A percentile compares a stretch with the other conserved stretches of the same genome.
These are phyloP conservation scores for Scaptomyza tumidula DNA, from an alignment of 2,888 invertebrate species.

Conservation along the genomic window DNA sequence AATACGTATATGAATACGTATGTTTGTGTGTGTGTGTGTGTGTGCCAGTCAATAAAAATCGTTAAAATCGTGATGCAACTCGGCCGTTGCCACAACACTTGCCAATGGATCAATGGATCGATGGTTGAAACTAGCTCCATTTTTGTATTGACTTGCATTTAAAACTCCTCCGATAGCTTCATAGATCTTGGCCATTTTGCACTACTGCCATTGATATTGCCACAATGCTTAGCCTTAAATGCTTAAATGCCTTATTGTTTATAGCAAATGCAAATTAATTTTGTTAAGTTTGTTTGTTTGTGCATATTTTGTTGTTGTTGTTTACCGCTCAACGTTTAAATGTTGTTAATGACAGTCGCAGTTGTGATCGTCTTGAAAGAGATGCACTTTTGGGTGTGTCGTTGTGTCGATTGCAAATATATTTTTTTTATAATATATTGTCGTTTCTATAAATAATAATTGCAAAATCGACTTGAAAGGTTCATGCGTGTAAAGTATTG, in stretches of 20 bases:
- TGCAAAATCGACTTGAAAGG: conserved; percentile 38
- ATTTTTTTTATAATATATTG: conserved; percentile 3
- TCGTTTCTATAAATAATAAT: conserved; percentile 51
- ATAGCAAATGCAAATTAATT: conserved; percentile 54
- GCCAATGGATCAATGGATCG: conserved; percentile 40
- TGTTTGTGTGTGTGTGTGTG: conserved; percentile 21
- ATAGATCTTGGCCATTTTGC: conserved; percentile 36
- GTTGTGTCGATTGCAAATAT: conserved; percentile 16
- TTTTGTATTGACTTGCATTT: conserved; percentile 64
- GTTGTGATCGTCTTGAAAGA: conserved; percentile 35
- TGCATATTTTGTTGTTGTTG: conserved; percentile 1
- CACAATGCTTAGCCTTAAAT: conserved; percentile 32
- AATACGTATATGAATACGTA: conserved; percentile 17
- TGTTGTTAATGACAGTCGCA: conserved; percentile 55
- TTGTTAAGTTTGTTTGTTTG: not conserved
- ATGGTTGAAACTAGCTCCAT: conserved; percentile 65
- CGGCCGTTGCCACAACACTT: conserved; percentile 59
- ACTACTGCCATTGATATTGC: conserved; percentile 47
- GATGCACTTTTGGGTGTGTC: conserved; percentile 60
- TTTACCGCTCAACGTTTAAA: conserved; percentile 36
- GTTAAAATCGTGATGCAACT: conserved; percentile 73
- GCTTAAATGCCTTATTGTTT: conserved; percentile 55
- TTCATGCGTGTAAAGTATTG: conserved; percentile 31
- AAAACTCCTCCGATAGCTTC: conserved; percentile 60
- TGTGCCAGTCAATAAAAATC: conserved; percentile 47